Evolutionary conservation across 2,113 vertebrate species (phyloP), one percentile per base, ranked within the genome.

Genomic region (Cygnus atratus): DNA sequence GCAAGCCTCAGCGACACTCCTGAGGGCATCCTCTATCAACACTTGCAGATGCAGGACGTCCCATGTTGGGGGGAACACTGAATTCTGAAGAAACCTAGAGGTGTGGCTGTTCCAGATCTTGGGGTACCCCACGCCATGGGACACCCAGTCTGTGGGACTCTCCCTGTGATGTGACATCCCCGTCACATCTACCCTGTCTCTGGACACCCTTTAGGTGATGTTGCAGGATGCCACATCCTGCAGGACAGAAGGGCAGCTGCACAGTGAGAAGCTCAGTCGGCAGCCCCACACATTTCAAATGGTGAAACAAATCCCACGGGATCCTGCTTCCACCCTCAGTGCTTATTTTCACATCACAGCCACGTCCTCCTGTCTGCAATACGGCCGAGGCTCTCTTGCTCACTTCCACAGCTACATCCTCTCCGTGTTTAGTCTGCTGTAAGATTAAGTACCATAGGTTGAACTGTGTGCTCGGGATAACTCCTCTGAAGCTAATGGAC

Each of bases 401-500:
- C 25, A 17, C 54, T 87, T 29, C 74, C 74, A 35, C 33, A 5
- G 11, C 88, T 43, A 20, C 63, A 77, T 88, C 77, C 84, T 72
- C 83, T 81, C 81, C 0, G 1, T 6, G 4, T 82, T 95, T 62
- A 89, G 74, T 71, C 67, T 41, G 84, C 84, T 87, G 87, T 92
- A 87, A 93, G 84, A 84, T 22, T 59, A 82, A 44, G 89, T 87
- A 82, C 95, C 93, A 89, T 67, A 81, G 87, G 91, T 92, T 4
- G 1, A 76, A 19, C 87, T 87, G 54, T 85, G 78, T 55, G 91
- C 84, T 79, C 74, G 82, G 91, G 94, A 91, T 85, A 93, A 91
- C 92, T 96, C 95, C 87, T 94, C 92, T 91, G 93, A 82, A 91
- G 89, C 59, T 96, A 95, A 96, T 94, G 81, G 91, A 92, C 89